Evolutionary conservation across 2,113 vertebrate genomes (phyloP), one percentile per base, ranked within the genome.

Genomic region (Steatornis caripensis): DNA sequence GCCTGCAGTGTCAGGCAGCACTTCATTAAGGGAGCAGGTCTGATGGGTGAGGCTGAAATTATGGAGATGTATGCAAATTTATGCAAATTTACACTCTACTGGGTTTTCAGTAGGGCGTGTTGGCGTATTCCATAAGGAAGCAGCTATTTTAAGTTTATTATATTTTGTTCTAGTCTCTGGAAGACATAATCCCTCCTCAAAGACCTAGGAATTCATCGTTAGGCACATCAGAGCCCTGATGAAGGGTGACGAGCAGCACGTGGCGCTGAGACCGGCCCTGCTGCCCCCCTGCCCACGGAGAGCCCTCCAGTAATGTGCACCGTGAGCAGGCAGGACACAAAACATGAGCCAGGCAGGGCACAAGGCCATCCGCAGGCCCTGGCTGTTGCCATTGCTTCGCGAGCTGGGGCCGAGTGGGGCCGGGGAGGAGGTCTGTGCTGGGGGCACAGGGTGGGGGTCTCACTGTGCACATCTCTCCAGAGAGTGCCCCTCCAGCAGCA

Each of bases 141-240:
- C 45, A 94, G 95, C 87, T 95, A 96, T 95, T 94, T 94, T 94
- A 92, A 85, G 89, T 87, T 89, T 93, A 89, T 93, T 83, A 41
- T 94, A 65, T 83, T 95, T 93, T 92, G 72, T 89, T 96, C 85
- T 64, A 49, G 69, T 87, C 91, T 87, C 94, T 85, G 80, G 65
- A 95, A 96, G 92, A 84, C 48, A 84, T 87, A 93, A 96, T 95
- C 86, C 87, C 80, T 85, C 81, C 87, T 91, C 93, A 82, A 64
- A 86, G 84, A 55, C 57, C 65, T 78, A 70, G 37, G 70, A 92
- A 94, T 71, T 89, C 70, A 61, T 71, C 80, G 78, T 69, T 30
- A 81, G 53, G 37, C 2, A 8, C 39, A 89, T 89, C 70, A 72
- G 75, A 60, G 84, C 26, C 45, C 79, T 89, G 89, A 65, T 0